These are phyloP conservation scores for Myzus persicae DNA, from an alignment of 1,140 invertebrate species.

Conservation along the genomic window DNA sequence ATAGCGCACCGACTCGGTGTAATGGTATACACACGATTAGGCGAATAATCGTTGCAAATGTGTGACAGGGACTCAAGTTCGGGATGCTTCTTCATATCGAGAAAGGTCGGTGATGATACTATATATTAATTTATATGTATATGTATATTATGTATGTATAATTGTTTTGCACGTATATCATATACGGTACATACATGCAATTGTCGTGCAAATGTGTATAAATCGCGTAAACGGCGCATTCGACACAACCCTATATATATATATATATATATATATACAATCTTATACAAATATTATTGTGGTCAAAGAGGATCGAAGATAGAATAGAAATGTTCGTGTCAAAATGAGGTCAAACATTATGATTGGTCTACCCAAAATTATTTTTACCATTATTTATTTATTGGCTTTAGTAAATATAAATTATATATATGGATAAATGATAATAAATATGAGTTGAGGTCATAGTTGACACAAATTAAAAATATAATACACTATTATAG, in stretches of 20 bases:
- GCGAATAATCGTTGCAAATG: constrained; percentile 59
- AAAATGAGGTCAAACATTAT: not conserved
- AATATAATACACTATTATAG: not conserved
- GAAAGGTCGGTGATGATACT: constrained; percentile 60
- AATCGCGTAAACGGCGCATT: not conserved
- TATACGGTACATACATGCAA: too few relatives aligned
- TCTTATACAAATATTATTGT: not conserved
- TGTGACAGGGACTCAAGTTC: constrained; percentile 62
- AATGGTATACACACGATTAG: not conserved
- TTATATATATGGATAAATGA: not conserved
- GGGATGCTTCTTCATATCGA: constrained; percentile 62
- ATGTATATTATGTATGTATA: not conserved
- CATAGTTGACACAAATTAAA: not conserved
- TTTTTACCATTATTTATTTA: not conserved
- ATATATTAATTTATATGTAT: not conserved
- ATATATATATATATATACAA: too few relatives aligned
- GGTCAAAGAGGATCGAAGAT: not conserved
- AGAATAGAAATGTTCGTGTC: not conserved
- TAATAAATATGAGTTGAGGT: not conserved
- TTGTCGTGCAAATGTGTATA: not conserved
- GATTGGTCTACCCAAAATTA: too few relatives aligned
- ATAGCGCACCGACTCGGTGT: not conserved
- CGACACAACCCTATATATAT: too few relatives aligned
- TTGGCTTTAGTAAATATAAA: not conserved
- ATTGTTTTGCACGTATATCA: not conserved